Evolutionary conservation across 2,113 vertebrate species (phyloP).

Genomic region (Myrmecophaga tridactyla): DNA sequence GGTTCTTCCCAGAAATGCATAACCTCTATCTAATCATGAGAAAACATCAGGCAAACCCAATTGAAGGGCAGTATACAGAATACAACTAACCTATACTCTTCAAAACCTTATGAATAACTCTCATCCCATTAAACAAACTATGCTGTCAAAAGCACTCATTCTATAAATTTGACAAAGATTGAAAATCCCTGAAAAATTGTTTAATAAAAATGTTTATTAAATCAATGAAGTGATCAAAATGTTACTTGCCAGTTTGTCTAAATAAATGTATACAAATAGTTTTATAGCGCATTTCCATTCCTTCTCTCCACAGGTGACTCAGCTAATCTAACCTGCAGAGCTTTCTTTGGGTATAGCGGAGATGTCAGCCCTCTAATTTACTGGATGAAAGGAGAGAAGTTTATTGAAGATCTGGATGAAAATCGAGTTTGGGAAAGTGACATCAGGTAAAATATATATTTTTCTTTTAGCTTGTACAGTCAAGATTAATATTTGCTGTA

Average conservation of each 20-base stretch:
- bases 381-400: conserved; percentile 99
- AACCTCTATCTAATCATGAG: not conserved
- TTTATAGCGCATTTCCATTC: conserved; percentile 69
- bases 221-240: conserved; percentile 53
- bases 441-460: conserved; percentile 90
- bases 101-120: conserved; percentile 22
- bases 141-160: not conserved
- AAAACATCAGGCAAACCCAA: conserved; percentile 13
- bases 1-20: not conserved
- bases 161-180: conserved; percentile 12
- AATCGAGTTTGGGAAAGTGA: conserved; percentile 96
- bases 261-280: not conserved
- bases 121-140: conserved; percentile 45
- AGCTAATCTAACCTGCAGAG: conserved; percentile 96
- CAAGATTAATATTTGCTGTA: conserved; percentile 27
- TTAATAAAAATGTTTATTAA: not conserved
- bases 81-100: not conserved
- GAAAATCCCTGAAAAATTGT: conserved; percentile 34
- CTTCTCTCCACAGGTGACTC: conserved; percentile 88
- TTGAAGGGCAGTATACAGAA: not conserved
- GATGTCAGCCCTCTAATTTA: conserved; percentile 98
- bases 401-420: conserved; percentile 99
- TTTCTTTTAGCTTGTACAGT: not conserved
- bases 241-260: conserved; percentile 33
- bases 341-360: conserved; percentile 98